Base-by-base conservation (phyloP, 2,888 invertebrate species). In the Polymixis flavicincta region DNA sequence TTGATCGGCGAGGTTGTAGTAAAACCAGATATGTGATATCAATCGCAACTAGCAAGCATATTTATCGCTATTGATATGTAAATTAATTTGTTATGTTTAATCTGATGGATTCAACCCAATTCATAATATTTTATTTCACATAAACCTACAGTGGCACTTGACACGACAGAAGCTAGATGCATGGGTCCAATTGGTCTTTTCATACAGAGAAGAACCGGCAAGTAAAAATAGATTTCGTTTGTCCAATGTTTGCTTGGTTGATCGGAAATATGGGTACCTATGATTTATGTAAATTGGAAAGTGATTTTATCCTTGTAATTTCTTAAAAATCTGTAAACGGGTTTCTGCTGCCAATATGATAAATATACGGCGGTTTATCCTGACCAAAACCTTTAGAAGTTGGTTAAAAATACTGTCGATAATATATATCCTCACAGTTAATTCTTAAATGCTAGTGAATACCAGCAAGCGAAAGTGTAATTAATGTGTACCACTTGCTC, bases 11-110 rank as follows among this genome's bases (percentile, higher is more conserved):
- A 73, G 59, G 28, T 74, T 60, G 28, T 32, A 32, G 52, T 52
- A 60, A 73, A 60, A 60, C 42, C 52, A 60, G 74, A 52, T 52
- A 72, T 74, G 50, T 60, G 19, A 37, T 59, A n/a, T 28, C 17
- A 14, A 50, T n/a, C 22, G 19, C 28, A n/a, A 50, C n/a, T 42
- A 25, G 14, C 50, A 22, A 50, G 4, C 42, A 42, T 48, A 45
- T 45, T 25, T 48, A 57, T 22, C 69, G 45, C 72, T 28, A 69
- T n/a, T n/a, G 70, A 54, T 55, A 32, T 11, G n/a, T 55, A 19
- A 32, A 45, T 37, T 2, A 32, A 59, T 2, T 32, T 22, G 11
- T 14, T 32, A 55, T 19, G 9, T 9, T 22, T 45, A 2, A 42
- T 55, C 19, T 55, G n/a, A 6, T 19, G 9, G 6, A 54, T 11